Base-by-base conservation (phyloP, 2,797 vertebrate species). In the Pipistrellus pygmaeus region DNA sequence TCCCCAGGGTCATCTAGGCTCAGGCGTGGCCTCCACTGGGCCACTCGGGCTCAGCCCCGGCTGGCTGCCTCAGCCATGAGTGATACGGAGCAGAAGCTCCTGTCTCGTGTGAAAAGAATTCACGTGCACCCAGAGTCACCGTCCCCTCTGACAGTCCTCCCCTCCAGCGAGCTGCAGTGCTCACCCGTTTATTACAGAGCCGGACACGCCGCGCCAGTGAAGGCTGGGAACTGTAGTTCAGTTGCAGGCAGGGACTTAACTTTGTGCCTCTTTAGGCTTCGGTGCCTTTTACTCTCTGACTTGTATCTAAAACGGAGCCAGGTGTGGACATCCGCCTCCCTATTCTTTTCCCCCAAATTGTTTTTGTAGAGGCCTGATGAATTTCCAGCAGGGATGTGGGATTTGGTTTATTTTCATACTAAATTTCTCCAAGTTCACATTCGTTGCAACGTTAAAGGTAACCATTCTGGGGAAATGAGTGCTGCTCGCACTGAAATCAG, bases 361-460 rank as follows among this genome's bases (percentile, higher is more conserved):
- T 48, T 91, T 68, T 30, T 41, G 0, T 48, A 48, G n/a, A 78
- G 23, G 62, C 38, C 48, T 90, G 38, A 30, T 46, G 32, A 85
- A 32, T 73, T 85, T 71, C 76, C 13, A 30, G 30, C 14, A n/a
- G 38, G 73, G 41, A 4, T 81, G 17, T 84, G 85, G 66, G 44
- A 62, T 92, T 88, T 80, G 51, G 44, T 38, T 89, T 80, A 32
- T 84, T 92, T 89, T 84, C 77, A n/a, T 83, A 20, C 62, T 76
- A 30, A 83, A 38, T 89, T n/a, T 81, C 66, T 92, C 51, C 51
- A 84, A 25, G 69, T n/a, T 64, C 78, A 85, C 13, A 23, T 62
- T 57, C 90, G 53, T 51, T 30, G 48, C 51, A 62, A 13, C 35
- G 64, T 30, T 21, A 51, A 64, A 86, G 60, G 62, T 88, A 21